These are phyloP conservation scores for Drosophila melanica DNA, from an alignment of 1,140 invertebrate genomes.

Conservation along the genomic window DNA sequence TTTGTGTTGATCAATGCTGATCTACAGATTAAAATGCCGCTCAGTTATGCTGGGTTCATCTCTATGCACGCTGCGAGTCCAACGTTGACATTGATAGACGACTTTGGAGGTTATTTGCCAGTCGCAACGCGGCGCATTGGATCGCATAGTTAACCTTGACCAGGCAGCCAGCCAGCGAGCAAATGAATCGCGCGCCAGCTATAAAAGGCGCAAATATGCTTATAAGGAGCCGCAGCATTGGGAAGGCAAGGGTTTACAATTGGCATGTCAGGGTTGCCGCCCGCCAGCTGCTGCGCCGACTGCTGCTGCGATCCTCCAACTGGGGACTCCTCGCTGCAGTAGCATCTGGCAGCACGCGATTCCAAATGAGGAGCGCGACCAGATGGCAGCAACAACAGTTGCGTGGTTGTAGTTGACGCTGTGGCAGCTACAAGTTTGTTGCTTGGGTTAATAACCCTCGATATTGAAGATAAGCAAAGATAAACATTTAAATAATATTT, in stretches of 20 bases:
- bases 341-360: slow-evolving; percentile 37
- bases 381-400: slow-evolving; percentile 17
- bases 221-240: slow-evolving; percentile 42
- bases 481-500: slow-evolving; percentile 73
- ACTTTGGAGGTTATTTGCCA: slow-evolving; percentile 56
- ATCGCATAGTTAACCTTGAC: slow-evolving; percentile 78
- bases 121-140: slow-evolving; percentile 14
- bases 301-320: neutral
- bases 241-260: slow-evolving; percentile 27
- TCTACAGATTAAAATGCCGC: slow-evolving; percentile 40
- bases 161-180: slow-evolving; percentile 41
- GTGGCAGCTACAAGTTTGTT: slow-evolving; percentile 13
- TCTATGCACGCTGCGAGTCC: slow-evolving; percentile 20
- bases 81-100: slow-evolving; percentile 58
- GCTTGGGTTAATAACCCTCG: slow-evolving; percentile 56
- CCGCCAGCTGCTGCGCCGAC: neutral
- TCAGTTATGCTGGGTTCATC: slow-evolving; percentile 40
- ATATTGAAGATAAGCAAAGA: slow-evolving; percentile 33
- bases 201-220: slow-evolving; percentile 44
- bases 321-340: slow-evolving; percentile 12
- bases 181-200: slow-evolving; percentile 38
- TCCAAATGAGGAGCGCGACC: slow-evolving; percentile 22
- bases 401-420: slow-evolving; percentile 10
- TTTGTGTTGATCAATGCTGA: slow-evolving; percentile 12
- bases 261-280: slow-evolving; percentile 24